Percentiles rank a stretch among this genome's conserved stretches.
Evolutionary conservation across 2,888 invertebrate species (phyloP).

Genomic region (Acronicta leporina): DNA sequence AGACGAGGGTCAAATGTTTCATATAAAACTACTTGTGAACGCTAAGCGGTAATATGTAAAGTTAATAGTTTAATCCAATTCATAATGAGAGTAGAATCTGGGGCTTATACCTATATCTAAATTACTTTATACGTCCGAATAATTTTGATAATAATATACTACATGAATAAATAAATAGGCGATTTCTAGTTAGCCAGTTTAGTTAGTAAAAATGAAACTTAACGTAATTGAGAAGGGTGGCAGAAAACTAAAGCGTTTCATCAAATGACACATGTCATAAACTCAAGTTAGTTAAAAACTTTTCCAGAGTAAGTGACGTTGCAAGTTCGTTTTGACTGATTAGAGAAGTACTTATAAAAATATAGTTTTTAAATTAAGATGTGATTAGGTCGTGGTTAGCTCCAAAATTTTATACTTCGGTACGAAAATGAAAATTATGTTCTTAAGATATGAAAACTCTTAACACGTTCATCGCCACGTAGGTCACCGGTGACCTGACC

Average conservation of each 20-base stretch:
- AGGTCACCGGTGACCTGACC: too few relatives aligned
- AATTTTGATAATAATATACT: conserved; percentile 11
- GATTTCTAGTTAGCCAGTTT: too few relatives aligned
- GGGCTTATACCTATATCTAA: conserved; percentile 58
- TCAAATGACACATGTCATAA: conserved; percentile 9
- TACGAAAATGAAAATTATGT: too few relatives aligned
- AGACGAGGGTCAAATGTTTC: conserved; percentile 45
- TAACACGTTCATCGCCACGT: too few relatives aligned
- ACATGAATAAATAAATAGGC: neutral
- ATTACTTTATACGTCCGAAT: conserved; percentile 47
- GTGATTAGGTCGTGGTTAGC: too few relatives aligned
- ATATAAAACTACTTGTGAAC: conserved; percentile 40
- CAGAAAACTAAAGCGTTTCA: conserved; percentile 4
- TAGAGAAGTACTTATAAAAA: conserved; percentile 10
- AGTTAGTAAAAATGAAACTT: too few relatives aligned
- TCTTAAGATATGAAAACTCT: too few relatives aligned
- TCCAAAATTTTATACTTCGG: too few relatives aligned
- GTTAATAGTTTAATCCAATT: conserved; percentile 60
- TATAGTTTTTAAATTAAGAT: neutral
- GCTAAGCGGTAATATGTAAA: conserved; percentile 45
- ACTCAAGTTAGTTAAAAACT: conserved; percentile 3
- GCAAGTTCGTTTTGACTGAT: conserved; percentile 20
- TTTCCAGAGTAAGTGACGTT: conserved; percentile 10
- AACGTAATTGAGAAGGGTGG: neutral
- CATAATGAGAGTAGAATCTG: conserved; percentile 52